phyloP scores from a whole-genome alignment of 2,888 invertebrate species.

The Pseudoips prasinana region DNA sequence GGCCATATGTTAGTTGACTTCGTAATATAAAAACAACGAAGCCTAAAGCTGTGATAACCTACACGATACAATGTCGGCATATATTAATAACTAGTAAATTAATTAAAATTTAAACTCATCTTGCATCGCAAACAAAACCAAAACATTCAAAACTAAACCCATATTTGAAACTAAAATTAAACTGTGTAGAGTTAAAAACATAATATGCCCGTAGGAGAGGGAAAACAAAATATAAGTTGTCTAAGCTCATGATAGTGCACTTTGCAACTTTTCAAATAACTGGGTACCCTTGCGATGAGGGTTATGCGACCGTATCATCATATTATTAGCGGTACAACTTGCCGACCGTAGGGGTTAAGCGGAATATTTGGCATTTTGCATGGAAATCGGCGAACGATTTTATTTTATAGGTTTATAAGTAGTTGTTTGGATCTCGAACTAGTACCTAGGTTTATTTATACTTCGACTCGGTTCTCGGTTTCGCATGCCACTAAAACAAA shows the following conservation, averaged over 20 bases:
- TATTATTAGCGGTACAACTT: slow-evolving; percentile 56
- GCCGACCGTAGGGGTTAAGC: slow-evolving; percentile 4
- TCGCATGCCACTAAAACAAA: too few species aligned
- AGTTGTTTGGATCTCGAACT: too few species aligned
- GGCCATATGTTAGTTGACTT: too few species aligned
- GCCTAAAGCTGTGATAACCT: too few species aligned
- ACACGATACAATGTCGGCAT: too few species aligned
- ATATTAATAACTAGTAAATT: too few species aligned
- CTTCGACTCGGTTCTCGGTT: too few species aligned
- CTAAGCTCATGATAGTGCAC: slow-evolving; percentile 37
- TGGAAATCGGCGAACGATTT: neutral
- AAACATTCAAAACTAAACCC: slow-evolving; percentile 1
- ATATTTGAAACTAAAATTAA: slow-evolving; percentile 8
- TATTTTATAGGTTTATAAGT: too few species aligned
- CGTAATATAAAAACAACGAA: too few species aligned
- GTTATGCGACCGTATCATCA: slow-evolving; percentile 66
- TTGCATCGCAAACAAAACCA: neutral
- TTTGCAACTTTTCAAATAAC: slow-evolving; percentile 74
- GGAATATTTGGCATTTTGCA: neutral
- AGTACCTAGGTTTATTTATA: too few species aligned
- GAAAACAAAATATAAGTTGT: slow-evolving; percentile 22
- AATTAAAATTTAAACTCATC: too few species aligned
- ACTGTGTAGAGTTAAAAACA: slow-evolving; percentile 17
- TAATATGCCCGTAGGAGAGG: neutral
- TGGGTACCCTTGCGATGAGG: slow-evolving; percentile 41